Evolutionary conservation across 2,113 vertebrate species (phyloP).

Genomic region (Malurus cyaneus): DNA sequence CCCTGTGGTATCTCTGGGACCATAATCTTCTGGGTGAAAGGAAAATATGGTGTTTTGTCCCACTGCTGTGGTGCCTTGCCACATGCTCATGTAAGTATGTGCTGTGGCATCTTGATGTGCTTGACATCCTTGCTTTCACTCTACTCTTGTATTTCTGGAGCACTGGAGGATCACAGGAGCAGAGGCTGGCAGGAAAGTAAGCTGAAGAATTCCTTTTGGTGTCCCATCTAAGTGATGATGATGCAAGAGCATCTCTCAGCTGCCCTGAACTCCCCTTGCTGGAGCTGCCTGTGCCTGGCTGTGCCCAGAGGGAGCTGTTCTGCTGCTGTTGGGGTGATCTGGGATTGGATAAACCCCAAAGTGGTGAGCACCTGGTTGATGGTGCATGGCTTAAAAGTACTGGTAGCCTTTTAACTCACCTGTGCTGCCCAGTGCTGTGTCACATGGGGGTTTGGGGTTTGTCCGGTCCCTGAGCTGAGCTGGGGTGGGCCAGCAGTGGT

Average conservation of each 20-base stretch:
- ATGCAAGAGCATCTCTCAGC: neutral
- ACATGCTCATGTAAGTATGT: neutral
- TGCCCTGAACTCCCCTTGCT: neutral
- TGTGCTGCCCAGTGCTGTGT: neutral
- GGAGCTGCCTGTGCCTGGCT: neutral
- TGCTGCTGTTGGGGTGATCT: neutral
- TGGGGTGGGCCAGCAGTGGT: neutral
- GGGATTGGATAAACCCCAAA: neutral
- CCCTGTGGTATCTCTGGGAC: accelerated
- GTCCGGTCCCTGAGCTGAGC: neutral
- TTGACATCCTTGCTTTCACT: neutral
- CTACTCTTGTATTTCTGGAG: neutral
- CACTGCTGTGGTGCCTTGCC: neutral
- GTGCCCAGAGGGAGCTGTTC: neutral
- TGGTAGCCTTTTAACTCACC: accelerated
- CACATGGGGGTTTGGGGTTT: neutral
- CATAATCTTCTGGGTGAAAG: neutral
- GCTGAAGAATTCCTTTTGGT: neutral
- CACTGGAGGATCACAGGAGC: neutral
- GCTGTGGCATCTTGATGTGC: neutral
- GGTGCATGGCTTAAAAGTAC: neutral
- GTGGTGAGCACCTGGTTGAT: neutral
- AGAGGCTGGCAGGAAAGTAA: neutral
- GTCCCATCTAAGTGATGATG: neutral
- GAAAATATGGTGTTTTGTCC: neutral